Percentiles rank a stretch among this genome's conserved stretches.
These are phyloP conservation scores for Cricetomys ansorgei DNA, from an alignment of 2,113 vertebrate genomes.

Conservation along the genomic window DNA sequence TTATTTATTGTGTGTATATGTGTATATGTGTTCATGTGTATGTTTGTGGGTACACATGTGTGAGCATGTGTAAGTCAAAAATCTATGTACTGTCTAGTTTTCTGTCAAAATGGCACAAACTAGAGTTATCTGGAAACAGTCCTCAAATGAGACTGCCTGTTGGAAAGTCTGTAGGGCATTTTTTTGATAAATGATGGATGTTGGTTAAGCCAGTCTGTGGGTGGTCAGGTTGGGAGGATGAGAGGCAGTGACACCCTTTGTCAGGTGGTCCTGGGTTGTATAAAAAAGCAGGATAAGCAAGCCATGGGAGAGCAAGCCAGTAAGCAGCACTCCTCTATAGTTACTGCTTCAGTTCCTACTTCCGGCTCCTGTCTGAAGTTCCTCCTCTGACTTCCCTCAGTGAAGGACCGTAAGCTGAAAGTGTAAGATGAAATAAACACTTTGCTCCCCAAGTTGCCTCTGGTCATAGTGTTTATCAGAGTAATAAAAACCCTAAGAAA, in stretches of 20 bases:
- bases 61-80: not conserved
- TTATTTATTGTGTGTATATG: not conserved
- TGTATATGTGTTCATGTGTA: not conserved
- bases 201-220: not conserved
- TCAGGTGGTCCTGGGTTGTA: not conserved
- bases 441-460: not conserved
- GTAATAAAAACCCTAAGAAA: not conserved
- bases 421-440: not conserved
- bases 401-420: not conserved
- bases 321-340: not conserved
- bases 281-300: not conserved
- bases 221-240: too few relatives aligned
- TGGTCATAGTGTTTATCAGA: not conserved
- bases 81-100: not conserved
- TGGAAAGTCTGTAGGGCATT: not conserved
- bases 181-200: not conserved
- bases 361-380: not conserved
- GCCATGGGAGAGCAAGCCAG: not conserved
- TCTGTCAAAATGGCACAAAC: not conserved
- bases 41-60: not conserved
- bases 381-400: not conserved
- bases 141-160: not conserved
- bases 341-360: not conserved
- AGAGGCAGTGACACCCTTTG: not conserved
- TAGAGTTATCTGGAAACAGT: not conserved